phyloP scores from a whole-genome alignment of 2,888 invertebrate species.

The Digitonthophagus gazella region DNA sequence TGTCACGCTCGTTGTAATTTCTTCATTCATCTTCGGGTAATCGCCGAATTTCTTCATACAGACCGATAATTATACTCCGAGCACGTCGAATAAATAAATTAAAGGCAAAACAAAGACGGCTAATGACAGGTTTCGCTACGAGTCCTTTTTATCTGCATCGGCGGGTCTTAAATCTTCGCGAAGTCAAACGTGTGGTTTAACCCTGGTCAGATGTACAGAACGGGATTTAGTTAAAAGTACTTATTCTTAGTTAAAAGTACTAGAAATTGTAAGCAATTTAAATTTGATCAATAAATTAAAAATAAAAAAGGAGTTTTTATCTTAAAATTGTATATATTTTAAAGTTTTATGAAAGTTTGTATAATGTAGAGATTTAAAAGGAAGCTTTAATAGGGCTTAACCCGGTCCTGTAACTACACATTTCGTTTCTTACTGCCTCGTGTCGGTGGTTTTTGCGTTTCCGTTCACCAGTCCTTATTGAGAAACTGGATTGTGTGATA shows the following conservation, averaged over 20 bases:
- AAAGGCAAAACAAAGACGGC: neutral
- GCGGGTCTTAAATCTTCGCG: neutral
- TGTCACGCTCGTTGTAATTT: neutral
- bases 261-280: neutral
- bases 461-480: constrained; percentile 17
- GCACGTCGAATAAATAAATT: neutral
- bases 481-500: constrained; percentile 17
- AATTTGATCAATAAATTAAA: neutral
- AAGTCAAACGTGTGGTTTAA: neutral
- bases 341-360: too few species aligned
- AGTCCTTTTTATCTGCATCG: neutral
- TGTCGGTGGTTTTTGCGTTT: constrained; percentile 8
- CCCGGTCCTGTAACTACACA: neutral
- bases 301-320: too few species aligned
- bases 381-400: neutral
- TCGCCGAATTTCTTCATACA: neutral
- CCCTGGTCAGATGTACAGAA: neutral
- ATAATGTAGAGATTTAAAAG: too few species aligned
- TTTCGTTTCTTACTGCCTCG: neutral
- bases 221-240: neutral
- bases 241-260: too few species aligned
- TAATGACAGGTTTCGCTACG: neutral
- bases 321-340: too few species aligned
- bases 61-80: neutral
- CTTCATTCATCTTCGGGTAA: neutral